These are phyloP conservation scores for Lepilemur ruficaudatus DNA, from an alignment of 2,797 vertebrate species.

Conservation along the genomic window DNA sequence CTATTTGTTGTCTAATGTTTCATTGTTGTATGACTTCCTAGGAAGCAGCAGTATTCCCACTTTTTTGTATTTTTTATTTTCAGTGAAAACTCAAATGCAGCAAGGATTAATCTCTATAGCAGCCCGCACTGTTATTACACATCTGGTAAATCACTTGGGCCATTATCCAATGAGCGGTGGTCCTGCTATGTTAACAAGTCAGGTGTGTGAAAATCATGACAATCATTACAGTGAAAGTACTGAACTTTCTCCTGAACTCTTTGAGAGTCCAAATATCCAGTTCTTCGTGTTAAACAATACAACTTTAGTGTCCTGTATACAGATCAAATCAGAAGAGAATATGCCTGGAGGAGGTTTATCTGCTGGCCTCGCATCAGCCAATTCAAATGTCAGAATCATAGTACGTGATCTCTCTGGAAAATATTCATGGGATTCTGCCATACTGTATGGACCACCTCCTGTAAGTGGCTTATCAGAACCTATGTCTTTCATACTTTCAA, in stretches of 20 bases:
- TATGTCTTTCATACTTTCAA: slow-evolving; percentile 82
- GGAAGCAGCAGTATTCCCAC: slow-evolving; percentile 37
- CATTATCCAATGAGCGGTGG: slow-evolving; percentile 99
- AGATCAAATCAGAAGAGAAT: slow-evolving; percentile 95
- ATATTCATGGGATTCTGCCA: slow-evolving; percentile 98
- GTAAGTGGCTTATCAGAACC: slow-evolving; percentile 84
- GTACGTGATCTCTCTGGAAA: slow-evolving; percentile 97
- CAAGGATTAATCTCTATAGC: slow-evolving; percentile 97
- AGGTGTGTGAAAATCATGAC: slow-evolving; percentile 98
- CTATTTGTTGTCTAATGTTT: slow-evolving; percentile 33
- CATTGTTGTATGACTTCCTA: slow-evolving; percentile 28
- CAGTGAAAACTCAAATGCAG: slow-evolving; percentile 96
- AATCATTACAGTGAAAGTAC: slow-evolving; percentile 95
- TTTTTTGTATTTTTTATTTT: slow-evolving; percentile 67
- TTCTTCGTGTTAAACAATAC: slow-evolving; percentile 97
- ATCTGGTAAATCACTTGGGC: slow-evolving; percentile 97
- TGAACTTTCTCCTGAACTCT: slow-evolving; percentile 97
- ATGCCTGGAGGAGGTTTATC: slow-evolving; percentile 96
- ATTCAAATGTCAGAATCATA: slow-evolving; percentile 94
- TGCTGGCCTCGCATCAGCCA: slow-evolving; percentile 94
- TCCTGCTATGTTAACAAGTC: slow-evolving; percentile 97
- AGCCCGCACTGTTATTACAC: slow-evolving; percentile 96
- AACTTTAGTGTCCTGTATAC: slow-evolving; percentile 94
- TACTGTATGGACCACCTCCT: slow-evolving; percentile 94
- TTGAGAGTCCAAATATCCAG: slow-evolving; percentile 97